Conservation (phyloP, 2,888 invertebrate species). For the Hecatera dysodea region DNA sequence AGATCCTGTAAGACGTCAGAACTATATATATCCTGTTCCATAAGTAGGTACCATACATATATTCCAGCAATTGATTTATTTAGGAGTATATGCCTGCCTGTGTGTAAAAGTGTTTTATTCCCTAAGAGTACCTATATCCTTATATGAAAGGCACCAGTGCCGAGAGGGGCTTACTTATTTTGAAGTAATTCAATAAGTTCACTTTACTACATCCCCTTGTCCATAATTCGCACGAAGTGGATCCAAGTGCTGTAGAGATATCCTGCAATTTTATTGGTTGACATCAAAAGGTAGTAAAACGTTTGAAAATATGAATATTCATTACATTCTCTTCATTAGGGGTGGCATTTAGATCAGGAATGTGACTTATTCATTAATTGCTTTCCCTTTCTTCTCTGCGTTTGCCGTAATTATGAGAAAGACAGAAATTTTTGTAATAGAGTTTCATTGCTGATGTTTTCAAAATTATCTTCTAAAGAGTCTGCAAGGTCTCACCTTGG, state of each 20-base stretch:
- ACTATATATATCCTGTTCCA: not conserved
- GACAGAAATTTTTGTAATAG: not conserved
- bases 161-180: conserved; percentile 29
- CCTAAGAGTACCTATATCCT: not conserved
- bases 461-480: conserved; percentile 34
- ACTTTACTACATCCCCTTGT: conserved; percentile 37
- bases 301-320: conserved; percentile 61
- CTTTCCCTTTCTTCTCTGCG: conserved; percentile 1
- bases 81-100: no score
- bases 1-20: not conserved
- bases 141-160: not conserved
- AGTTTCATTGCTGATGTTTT: not conserved
- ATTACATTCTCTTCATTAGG: conserved; percentile 49
- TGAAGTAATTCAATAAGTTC: conserved; percentile 36
- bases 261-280: conserved; percentile 52
- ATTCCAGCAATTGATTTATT: not conserved
- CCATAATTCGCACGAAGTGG: conserved; percentile 32
- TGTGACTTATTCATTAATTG: conserved; percentile 42
- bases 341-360: conserved; percentile 40
- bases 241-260: conserved; percentile 22
- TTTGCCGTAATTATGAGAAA: conserved; percentile 18
- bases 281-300: conserved; percentile 59
- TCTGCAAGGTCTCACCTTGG: conserved; percentile 53
- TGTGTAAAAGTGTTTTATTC: not conserved
- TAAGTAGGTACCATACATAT: not conserved